Percentiles rank a stretch among this genome's conserved stretches.
phyloP scores from a whole-genome alignment of 2,797 vertebrate genomes.

The Ctenopoma multispine region DNA sequence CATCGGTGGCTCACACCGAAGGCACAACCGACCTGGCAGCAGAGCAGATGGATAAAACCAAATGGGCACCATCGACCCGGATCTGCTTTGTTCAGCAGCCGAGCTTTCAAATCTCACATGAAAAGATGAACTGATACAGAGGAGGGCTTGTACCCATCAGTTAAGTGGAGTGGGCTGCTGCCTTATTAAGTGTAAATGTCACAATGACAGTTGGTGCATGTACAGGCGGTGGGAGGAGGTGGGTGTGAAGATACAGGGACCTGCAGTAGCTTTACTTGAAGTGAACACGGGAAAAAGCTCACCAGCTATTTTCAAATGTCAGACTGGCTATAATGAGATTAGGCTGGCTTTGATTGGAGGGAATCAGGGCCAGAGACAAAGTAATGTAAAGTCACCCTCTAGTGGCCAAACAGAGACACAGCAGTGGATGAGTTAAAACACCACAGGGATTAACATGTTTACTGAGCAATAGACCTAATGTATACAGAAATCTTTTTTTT shows the following conservation, averaged over 20 bases:
- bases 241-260: background rate
- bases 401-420: conserved; percentile 40
- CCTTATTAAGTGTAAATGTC: conserved; percentile 58
- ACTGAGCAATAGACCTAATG: background rate
- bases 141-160: conserved; percentile 44
- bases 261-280: conserved; percentile 28
- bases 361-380: conserved; percentile 18
- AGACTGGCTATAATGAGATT: conserved; percentile 68
- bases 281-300: conserved; percentile 34
- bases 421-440: background rate
- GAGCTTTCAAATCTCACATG: conserved; percentile 52
- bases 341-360: conserved; percentile 42
- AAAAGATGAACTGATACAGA: conserved; percentile 52
- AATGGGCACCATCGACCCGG: conserved; percentile 29
- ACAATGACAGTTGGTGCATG: conserved; percentile 33
- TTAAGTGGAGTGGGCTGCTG: conserved; percentile 33
- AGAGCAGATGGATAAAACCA: conserved; percentile 27
- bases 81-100: conserved; percentile 36
- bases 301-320: conserved; percentile 69
- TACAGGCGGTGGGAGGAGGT: background rate
- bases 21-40: conserved; percentile 25
- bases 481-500: background rate
- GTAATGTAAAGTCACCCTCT: conserved; percentile 64
- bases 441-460: background rate
- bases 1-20: conserved; percentile 14